These are phyloP conservation scores for Ectropis crepuscularia DNA, from an alignment of 2,888 invertebrate genomes.

Conservation along the genomic window DNA sequence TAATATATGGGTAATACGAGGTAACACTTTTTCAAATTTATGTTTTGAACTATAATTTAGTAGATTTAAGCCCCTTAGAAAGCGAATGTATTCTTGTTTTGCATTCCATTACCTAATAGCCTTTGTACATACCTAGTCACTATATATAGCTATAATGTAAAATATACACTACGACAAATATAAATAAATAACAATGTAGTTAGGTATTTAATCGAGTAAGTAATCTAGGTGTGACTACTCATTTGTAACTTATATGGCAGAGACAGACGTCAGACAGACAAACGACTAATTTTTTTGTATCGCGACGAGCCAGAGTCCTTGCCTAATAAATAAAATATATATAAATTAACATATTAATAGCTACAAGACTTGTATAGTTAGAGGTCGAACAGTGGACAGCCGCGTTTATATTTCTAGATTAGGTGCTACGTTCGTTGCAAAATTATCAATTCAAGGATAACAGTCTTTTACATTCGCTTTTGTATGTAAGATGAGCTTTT, in stretches of 20 bases:
- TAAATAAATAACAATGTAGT: constrained; percentile 3
- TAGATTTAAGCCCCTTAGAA: too few species aligned
- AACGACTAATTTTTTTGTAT: constrained; percentile 49
- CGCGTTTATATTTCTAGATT: constrained; percentile 64
- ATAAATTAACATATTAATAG: constrained; percentile 73
- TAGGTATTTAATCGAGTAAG: constrained; percentile 5
- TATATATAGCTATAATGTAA: too few species aligned
- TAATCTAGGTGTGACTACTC: constrained; percentile 28
- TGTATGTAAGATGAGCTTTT: constrained; percentile 43
- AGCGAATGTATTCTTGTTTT: too few species aligned
- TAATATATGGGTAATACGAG: too few species aligned
- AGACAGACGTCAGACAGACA: constrained; percentile 43
- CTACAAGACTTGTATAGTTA: constrained; percentile 61
- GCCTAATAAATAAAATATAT: constrained; percentile 68
- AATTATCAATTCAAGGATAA: constrained; percentile 66
- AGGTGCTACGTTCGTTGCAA: constrained; percentile 58
- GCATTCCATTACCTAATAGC: too few species aligned
- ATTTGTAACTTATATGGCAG: constrained; percentile 36
- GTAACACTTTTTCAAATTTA: too few species aligned
- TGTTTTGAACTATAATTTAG: too few species aligned
- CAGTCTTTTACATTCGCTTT: constrained; percentile 47
- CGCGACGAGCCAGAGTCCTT: constrained; percentile 47
- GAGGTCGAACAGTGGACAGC: constrained; percentile 72
- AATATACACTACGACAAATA: too few species aligned
- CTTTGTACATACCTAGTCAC: too few species aligned